Evolutionary conservation across 2,797 vertebrate genomes (phyloP).

Genomic region (Helarctos malayanus): DNA sequence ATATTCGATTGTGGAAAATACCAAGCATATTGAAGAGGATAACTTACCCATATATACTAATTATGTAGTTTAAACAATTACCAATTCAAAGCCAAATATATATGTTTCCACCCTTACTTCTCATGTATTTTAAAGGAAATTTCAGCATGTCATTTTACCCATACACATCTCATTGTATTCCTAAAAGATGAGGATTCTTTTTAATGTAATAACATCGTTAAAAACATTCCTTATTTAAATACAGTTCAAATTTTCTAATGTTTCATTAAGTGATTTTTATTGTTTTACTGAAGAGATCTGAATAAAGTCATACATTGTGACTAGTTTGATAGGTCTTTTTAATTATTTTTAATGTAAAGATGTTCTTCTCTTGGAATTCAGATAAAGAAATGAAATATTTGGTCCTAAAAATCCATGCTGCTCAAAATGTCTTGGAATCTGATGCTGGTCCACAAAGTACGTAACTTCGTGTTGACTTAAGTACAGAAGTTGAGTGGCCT

Average conservation of each 20-base stretch:
- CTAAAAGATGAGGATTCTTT: conserved; percentile 26
- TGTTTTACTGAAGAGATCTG: neutral
- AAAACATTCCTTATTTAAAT: conserved; percentile 3
- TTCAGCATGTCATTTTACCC: neutral
- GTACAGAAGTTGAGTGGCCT: neutral
- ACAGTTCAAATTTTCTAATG: conserved; percentile 23
- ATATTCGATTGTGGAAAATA: neutral
- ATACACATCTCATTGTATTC: conserved; percentile 36
- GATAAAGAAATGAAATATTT: neutral
- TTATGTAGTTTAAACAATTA: conserved; percentile 16
- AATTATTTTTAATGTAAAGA: conserved; percentile 19
- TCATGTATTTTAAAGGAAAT: conserved; percentile 14
- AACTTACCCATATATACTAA: conserved; percentile 2
- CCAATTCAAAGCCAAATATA: neutral
- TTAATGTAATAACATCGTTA: neutral
- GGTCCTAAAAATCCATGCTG: neutral
- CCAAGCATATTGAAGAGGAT: neutral
- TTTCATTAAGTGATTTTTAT: neutral
- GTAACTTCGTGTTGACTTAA: neutral
- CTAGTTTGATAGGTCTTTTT: neutral
- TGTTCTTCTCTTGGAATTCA: neutral
- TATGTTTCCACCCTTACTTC: neutral
- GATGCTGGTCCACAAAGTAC: neutral
- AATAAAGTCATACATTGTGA: neutral
- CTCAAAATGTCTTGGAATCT: neutral